Evolutionary conservation across 2,888 invertebrate genomes (phyloP).

Genomic region (Cephus nigrinus): DNA sequence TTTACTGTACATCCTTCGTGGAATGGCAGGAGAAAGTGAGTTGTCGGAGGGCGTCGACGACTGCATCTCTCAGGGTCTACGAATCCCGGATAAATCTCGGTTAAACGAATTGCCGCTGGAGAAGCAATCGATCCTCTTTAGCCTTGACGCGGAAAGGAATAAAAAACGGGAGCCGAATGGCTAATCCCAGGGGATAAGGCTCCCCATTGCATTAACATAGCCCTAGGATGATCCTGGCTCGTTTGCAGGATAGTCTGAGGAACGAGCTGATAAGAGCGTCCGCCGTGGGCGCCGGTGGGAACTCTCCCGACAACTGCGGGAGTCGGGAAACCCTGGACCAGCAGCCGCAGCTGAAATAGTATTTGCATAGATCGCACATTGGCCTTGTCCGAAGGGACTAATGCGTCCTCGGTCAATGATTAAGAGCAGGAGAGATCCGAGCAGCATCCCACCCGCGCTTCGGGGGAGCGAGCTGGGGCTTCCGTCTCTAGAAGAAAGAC

Average conservation of each 20-base stretch:
- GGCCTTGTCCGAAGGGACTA: slow-evolving; percentile 50
- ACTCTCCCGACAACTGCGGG: too few relatives aligned
- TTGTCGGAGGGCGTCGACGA: too few relatives aligned
- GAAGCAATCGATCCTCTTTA: slow-evolving; percentile 13
- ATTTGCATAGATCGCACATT: slow-evolving; percentile 61
- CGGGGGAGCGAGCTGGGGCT: background rate
- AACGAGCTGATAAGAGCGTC: slow-evolving; percentile 58
- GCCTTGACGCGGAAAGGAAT: background rate
- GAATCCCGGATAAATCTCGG: too few relatives aligned
- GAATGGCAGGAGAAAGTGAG: background rate
- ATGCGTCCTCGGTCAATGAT: slow-evolving; percentile 48
- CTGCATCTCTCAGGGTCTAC: too few relatives aligned
- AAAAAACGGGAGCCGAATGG: slow-evolving; percentile 27
- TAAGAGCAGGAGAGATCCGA: slow-evolving; percentile 34
- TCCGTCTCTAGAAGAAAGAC: background rate
- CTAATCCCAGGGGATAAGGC: slow-evolving; percentile 54
- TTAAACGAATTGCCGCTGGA: background rate
- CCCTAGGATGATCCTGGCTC: slow-evolving; percentile 53
- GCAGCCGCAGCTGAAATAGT: slow-evolving; percentile 48
- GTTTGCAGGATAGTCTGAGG: slow-evolving; percentile 55
- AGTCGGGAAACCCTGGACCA: too few relatives aligned
- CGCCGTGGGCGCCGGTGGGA: slow-evolving; percentile 4
- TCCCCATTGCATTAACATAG: slow-evolving; percentile 56
- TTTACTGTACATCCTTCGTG: background rate
- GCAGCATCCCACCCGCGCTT: too few relatives aligned